Percentiles rank a stretch among this genome's conserved stretches.
These are phyloP conservation scores for Scrobipalpa atriplicella DNA, from an alignment of 2,888 invertebrate genomes.

Conservation along the genomic window DNA sequence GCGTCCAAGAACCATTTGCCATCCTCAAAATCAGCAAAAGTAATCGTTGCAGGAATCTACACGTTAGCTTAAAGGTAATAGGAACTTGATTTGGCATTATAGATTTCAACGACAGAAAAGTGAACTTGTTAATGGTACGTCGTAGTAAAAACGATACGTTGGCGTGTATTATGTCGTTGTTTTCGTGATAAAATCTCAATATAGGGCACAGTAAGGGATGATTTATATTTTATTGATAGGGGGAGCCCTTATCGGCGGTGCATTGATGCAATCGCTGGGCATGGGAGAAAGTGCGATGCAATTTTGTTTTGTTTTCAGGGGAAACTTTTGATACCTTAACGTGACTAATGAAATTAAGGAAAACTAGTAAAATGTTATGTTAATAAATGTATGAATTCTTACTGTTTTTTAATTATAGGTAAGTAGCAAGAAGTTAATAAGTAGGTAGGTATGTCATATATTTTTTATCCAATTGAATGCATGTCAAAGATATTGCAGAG, in stretches of 20 bases:
- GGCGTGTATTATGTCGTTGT: constrained; percentile 53
- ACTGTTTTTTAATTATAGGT: no score
- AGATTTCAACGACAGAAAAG: background rate
- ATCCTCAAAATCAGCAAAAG: background rate
- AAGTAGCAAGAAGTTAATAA: no score
- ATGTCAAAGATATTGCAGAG: no score
- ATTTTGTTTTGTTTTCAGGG: constrained; percentile 1
- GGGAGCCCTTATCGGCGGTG: constrained; percentile 44
- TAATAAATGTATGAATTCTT: no score
- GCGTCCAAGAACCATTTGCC: constrained; percentile 10
- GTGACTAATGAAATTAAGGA: no score
- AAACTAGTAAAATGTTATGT: no score
- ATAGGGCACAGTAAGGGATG: constrained; percentile 54
- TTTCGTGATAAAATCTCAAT: constrained; percentile 64
- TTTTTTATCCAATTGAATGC: no score
- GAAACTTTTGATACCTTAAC: background rate
- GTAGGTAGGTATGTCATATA: no score
- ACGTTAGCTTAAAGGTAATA: background rate
- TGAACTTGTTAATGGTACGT: constrained; percentile 23
- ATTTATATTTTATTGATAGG: constrained; percentile 65
- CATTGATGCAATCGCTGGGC: constrained; percentile 30
- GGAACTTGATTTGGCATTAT: background rate
- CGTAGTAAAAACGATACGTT: constrained; percentile 62
- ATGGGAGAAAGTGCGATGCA: background rate
- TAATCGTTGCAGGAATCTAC: background rate